Conservation (phyloP, 1,140 invertebrate genomes). For the Acromyrmex echinatior region DNA sequence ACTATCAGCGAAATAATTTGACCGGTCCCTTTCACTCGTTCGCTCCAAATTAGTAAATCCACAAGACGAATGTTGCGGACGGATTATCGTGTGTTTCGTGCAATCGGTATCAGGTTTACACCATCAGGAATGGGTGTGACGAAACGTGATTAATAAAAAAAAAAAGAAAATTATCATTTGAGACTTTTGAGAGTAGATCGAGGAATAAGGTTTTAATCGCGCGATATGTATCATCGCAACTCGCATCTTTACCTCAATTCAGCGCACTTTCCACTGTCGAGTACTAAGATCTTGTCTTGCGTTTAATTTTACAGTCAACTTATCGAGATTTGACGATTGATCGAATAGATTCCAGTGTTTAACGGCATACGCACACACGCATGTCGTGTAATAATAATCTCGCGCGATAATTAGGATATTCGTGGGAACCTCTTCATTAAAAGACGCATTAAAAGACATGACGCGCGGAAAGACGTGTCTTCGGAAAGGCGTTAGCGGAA, state of each 20-base stretch:
- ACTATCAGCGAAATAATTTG: constrained; percentile 57
- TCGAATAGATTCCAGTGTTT: constrained; percentile 56
- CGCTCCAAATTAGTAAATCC: constrained; percentile 58
- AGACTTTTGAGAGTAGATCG: not conserved
- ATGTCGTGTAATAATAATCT: constrained; percentile 53
- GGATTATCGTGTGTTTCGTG: constrained; percentile 23
- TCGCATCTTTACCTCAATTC: not conserved
- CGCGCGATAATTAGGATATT: constrained; percentile 71
- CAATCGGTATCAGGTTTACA: not conserved
- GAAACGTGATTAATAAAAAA: not conserved
- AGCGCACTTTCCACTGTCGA: not conserved
- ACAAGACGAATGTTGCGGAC: constrained; percentile 11
- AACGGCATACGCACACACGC: constrained; percentile 14
- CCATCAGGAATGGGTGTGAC: not conserved
- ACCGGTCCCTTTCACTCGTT: constrained; percentile 44
- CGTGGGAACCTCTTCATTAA: constrained; percentile 73
- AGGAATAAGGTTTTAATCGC: constrained; percentile 32
- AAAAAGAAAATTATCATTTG: not conserved
- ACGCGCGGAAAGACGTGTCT: not conserved
- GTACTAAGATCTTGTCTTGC: no score
- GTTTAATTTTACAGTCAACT: constrained; percentile 19
- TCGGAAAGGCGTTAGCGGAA: constrained; percentile 46
- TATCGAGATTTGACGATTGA: not conserved
- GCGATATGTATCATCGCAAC: not conserved
- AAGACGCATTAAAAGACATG: constrained; percentile 46